phyloP scores from a whole-genome alignment of 1,140 invertebrate species.

The Ditylenchus dipsaci region DNA sequence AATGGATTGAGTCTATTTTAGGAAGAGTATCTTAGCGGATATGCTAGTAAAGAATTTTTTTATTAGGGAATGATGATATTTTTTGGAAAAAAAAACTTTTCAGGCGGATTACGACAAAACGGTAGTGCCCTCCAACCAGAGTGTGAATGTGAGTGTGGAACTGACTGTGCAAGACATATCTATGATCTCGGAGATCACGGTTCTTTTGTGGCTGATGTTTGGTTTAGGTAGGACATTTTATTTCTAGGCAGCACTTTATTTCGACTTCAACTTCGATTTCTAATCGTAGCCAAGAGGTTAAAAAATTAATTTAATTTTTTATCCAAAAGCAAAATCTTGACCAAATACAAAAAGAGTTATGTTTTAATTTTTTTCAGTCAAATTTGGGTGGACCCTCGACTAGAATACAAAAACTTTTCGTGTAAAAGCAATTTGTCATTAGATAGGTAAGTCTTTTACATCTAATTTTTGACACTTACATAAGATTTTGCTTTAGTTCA shows the following conservation, averaged over 20 bases:
- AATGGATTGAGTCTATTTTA: constrained; percentile 18
- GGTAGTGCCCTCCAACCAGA: constrained; percentile 54
- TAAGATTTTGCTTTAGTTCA: constrained; percentile 14
- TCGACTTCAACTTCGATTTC: too few relatives aligned
- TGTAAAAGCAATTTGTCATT: constrained; percentile 56
- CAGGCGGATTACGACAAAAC: constrained; percentile 52
- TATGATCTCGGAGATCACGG: constrained; percentile 46
- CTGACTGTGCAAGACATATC: constrained; percentile 46
- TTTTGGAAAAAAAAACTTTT: not conserved
- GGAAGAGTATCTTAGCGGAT: constrained; percentile 53
- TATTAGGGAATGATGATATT: too few relatives aligned
- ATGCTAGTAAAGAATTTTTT: constrained; percentile 20
- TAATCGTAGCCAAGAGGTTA: too few relatives aligned
- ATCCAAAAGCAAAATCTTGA: too few relatives aligned
- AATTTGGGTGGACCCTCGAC: constrained; percentile 52
- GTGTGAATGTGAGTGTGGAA: constrained; percentile 50
- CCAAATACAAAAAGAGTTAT: too few relatives aligned
- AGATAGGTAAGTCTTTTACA: constrained; percentile 18
- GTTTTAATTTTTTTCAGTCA: constrained; percentile 33
- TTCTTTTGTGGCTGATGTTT: constrained; percentile 57
- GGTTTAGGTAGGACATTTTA: constrained; percentile 33
- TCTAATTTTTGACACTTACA: too few relatives aligned
- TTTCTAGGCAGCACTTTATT: too few relatives aligned
- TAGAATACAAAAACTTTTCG: constrained; percentile 51
- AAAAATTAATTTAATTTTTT: too few relatives aligned